Base-by-base conservation (phyloP, 2,113 vertebrate genomes). In the Seriola rivoliana region DNA sequence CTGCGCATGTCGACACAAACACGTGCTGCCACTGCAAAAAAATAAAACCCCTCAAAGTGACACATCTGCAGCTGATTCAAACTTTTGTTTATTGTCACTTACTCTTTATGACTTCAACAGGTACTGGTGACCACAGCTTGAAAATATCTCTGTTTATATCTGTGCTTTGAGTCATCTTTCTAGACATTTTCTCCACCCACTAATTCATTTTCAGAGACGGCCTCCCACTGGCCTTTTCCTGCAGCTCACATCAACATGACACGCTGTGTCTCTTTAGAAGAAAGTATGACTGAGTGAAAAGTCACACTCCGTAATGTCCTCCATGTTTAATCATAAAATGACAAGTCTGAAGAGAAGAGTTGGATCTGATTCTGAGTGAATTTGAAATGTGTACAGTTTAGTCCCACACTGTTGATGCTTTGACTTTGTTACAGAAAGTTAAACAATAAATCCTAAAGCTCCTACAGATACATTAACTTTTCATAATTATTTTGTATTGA, bases 101-200 rank as follows among this genome's bases (percentile, higher is more conserved):
- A 6, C 5, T 38, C 29, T 62, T 48, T 1, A 23, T 5, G 5
- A 13, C 4, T 60, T 9, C 25, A 48, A 3, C 57, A 17, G 71
- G 23, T 23, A 16, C 44, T 46, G 44, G 14, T 14, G 44, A 46
- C 13, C 44, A 16, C 17, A 11, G 29, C 34, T n/a, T 11, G 46
- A 58, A 21, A 29, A 38, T 14, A 36, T 5, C 19, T 16, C 14
- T 12, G 16, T 67, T 68, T 40, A 19, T 32, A 10, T 79, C 58
- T 34, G 50, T 42, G 23, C 70, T 59, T 58, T 71, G 71, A 74
- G 48, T 84, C 82, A 69, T 84, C n/a, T 48, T 34, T 68, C 38
- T 25, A 19, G 42, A 57, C 0, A 11, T 50, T 66, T 54, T 68
- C 55, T 73, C 73, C 10, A 42, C 73, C 78, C 68, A 63, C 63